These are phyloP conservation scores for Cheilosia grossa DNA, from an alignment of 2,888 invertebrate species.

Conservation along the genomic window DNA sequence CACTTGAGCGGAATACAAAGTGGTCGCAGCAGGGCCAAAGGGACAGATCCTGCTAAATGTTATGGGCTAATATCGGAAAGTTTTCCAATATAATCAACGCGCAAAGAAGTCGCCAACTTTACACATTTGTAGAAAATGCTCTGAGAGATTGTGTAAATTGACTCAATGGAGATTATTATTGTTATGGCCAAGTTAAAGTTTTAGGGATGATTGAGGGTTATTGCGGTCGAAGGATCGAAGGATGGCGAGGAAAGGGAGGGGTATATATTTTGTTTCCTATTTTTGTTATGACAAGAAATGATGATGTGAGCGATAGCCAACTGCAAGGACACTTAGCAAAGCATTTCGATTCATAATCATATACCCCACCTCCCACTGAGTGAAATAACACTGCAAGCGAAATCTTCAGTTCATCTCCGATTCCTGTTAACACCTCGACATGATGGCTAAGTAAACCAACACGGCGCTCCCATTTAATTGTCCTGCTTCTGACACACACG, in stretches of 20 bases:
- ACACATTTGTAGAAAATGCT: constrained; percentile 65
- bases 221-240: constrained; percentile 21
- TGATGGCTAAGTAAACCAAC: constrained; percentile 6
- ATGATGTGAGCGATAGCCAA: too few species aligned
- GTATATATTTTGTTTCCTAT: too few species aligned
- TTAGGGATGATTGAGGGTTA: constrained; percentile 46
- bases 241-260: too few species aligned
- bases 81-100: constrained; percentile 73
- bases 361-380: constrained; percentile 9
- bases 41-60: constrained; percentile 58
- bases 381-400: constrained; percentile 45
- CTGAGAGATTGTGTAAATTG: constrained; percentile 67
- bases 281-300: too few species aligned
- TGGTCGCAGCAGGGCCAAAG: not conserved
- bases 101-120: constrained; percentile 62
- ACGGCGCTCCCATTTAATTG: constrained; percentile 50
- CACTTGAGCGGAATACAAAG: constrained; percentile 2
- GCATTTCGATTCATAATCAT: not conserved
- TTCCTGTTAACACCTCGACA: constrained; percentile 49
- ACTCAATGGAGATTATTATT: constrained; percentile 58
- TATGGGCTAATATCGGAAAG: constrained; percentile 70
- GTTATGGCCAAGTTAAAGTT: constrained; percentile 51
- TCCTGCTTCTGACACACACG: constrained; percentile 45
- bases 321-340: too few species aligned
- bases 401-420: constrained; percentile 20